These are phyloP conservation scores for rabbit (Oryctolagus cuniculus) DNA, from an alignment of 2,113 vertebrate genomes.

Conservation along the genomic window mOryCun1.1 NC_091432.1:93979501-93980000, in stretches of 20 bases:
- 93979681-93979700: neutral
- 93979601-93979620: too few relatives aligned
- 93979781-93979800: neutral
- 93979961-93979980: neutral
- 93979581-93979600: too few relatives aligned
- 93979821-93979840: neutral
- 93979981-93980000: too few relatives aligned
- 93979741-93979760: neutral
- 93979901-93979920: neutral
- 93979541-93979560: too few relatives aligned
- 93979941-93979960: neutral
- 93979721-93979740: neutral
- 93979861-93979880: neutral
- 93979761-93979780: neutral
- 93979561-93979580: too few relatives aligned
- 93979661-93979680: neutral
- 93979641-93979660: too few relatives aligned
- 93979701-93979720: neutral
- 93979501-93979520: too few relatives aligned
- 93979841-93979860: neutral
- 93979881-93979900: neutral
- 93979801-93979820: neutral
- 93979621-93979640: too few relatives aligned
- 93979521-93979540: too few relatives aligned
- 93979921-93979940: neutral